phyloP scores from a whole-genome alignment of 2,113 vertebrate genomes.

The Brachyhypopomus gauderio region DNA sequence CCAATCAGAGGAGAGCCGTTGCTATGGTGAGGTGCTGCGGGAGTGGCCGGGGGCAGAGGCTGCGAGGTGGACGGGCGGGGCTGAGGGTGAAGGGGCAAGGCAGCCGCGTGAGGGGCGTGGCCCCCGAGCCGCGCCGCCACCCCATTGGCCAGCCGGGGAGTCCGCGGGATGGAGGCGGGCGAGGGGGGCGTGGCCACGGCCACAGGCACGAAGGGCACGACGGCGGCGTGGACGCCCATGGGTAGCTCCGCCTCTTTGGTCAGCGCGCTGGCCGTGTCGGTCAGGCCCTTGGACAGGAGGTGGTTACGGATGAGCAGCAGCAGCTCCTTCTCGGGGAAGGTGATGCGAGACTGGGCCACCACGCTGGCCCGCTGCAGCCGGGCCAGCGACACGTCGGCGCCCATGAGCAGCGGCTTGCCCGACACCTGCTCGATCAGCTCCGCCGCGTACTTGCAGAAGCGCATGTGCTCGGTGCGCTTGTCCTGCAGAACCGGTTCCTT shows the following conservation, averaged over 20 bases:
- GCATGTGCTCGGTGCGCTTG: constrained; percentile 96
- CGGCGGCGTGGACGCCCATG: constrained; percentile 78
- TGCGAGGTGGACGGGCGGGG: constrained; percentile 81
- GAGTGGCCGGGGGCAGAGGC: constrained; percentile 67
- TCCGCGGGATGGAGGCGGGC: constrained; percentile 85
- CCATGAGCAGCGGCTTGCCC: constrained; percentile 91
- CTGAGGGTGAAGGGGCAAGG: constrained; percentile 76
- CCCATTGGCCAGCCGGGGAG: constrained; percentile 89
- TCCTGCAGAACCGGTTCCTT: constrained; percentile 97
- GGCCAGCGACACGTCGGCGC: constrained; percentile 93
- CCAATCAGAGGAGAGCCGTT: constrained; percentile 87
- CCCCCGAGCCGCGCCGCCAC: constrained; percentile 81
- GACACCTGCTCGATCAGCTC: constrained; percentile 96
- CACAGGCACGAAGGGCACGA: constrained; percentile 79
- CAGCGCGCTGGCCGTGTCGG: constrained; percentile 85
- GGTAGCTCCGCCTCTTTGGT: constrained; percentile 95
- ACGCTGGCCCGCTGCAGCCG: constrained; percentile 94
- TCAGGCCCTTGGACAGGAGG: constrained; percentile 93
- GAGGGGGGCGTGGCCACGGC: constrained; percentile 72
- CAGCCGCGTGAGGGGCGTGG: constrained; percentile 75
- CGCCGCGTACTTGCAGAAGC: constrained; percentile 94
- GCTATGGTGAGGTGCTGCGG: constrained; percentile 73
- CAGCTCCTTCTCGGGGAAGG: constrained; percentile 95
- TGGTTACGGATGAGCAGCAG: constrained; percentile 94
- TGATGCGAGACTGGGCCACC: constrained; percentile 96